Percentiles rank a stretch among this genome's conserved stretches.
Conservation (phyloP, 2,113 vertebrate species). For the Nettapus auritus region DNA sequence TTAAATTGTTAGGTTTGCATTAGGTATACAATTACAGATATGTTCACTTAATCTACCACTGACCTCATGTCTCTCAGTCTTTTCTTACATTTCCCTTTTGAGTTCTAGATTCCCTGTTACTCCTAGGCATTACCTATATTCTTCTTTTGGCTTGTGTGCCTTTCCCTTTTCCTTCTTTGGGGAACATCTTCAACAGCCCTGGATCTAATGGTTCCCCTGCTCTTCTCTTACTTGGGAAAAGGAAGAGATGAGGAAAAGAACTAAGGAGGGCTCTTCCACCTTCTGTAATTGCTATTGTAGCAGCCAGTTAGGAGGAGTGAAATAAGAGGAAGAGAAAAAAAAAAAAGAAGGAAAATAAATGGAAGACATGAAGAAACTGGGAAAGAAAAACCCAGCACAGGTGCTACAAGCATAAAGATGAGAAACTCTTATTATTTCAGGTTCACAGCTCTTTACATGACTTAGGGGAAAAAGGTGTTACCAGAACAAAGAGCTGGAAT, state of each 20-base stretch:
- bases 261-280: not conserved
- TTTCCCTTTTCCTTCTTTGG: not conserved
- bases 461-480: not conserved
- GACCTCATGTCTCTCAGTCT: not conserved
- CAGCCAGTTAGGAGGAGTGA: not conserved
- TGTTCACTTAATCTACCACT: not conserved
- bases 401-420: not conserved
- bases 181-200: not conserved
- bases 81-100: not conserved
- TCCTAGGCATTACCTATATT: not conserved
- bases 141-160: not conserved
- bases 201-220: not conserved
- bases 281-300: not conserved
- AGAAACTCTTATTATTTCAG: not conserved
- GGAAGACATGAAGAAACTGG: not conserved
- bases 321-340: not conserved
- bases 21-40: not conserved
- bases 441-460: not conserved
- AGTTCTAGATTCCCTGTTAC: not conserved
- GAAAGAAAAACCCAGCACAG: not conserved
- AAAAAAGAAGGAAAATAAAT: not conserved
- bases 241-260: not conserved
- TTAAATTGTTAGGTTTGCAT: not conserved
- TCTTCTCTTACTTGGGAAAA: not conserved
- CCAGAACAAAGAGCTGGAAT: not conserved